Base-by-base conservation (phyloP, 2,113 vertebrate species). In the Nycticebus coucang region DNA sequence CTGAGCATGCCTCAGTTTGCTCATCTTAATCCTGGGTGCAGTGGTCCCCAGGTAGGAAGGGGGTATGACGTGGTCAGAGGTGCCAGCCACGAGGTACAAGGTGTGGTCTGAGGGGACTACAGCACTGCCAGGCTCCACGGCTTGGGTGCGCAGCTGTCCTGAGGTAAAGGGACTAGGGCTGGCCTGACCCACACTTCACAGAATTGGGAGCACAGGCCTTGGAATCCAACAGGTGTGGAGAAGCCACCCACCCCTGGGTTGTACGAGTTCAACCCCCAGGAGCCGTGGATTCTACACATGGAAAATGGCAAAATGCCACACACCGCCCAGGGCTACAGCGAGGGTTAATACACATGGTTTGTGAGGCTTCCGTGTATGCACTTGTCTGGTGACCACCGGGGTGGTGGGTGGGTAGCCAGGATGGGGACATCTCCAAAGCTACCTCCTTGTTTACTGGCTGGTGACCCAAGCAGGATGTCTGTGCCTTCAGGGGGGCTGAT, bases 111-210 rank as follows among this genome's bases (percentile, higher is more conserved):
- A 28, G 89, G 68, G 30, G 33, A 2, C 53, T 24, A 28, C 1
- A 6, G 57, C 18, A 1, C 35, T 0, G 7, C 45, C 55, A 22
- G 17, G 30, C 7, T 35, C 53, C 10, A 0, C 3, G 17, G 74
- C 74, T 77, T 26, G 22, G 55, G 41, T n/a, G 41, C 14, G 50
- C 18, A 28, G 28, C 21, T 7, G 0, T 11, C 18, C 37, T 6
- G 0, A 4, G 35, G 55, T 2, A 41, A 10, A 19, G 30, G 86
- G 74, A 18, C 77, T 21, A 7, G 81, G 74, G 3, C 59, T 2
- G 30, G 37, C 68, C n/a, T 66, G 9, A 3, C 12, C 1, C 1
- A 4, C 9, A 0, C 17, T 6, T 22, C 37, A 2, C 10, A 1
- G 21, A 22, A 9, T 55, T n/a, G 7, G 35, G 74, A 60, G 81